phyloP scores from a whole-genome alignment of 2,797 vertebrate species.

The Gadopsis marmoratus region DNA sequence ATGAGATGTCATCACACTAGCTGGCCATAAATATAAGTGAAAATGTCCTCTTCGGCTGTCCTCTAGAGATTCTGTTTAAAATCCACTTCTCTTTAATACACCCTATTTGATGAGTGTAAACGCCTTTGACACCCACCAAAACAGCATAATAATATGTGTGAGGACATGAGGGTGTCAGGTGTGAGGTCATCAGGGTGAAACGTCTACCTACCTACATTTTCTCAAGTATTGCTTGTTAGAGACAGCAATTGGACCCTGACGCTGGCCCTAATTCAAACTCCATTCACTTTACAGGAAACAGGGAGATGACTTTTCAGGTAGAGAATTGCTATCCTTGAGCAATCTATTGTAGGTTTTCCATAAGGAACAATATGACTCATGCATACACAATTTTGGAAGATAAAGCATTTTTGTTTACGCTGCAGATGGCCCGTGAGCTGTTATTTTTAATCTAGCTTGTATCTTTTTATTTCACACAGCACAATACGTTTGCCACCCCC shows the following conservation, averaged over 20 bases:
- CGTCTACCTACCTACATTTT: conserved; percentile 30
- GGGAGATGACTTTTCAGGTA: neutral
- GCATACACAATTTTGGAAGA: neutral
- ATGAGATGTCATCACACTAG: conserved; percentile 7
- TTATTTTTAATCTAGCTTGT: conserved; percentile 9
- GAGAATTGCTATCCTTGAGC: neutral
- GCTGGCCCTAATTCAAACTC: conserved; percentile 18
- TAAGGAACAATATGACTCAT: conserved; percentile 5
- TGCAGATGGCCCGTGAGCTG: neutral
- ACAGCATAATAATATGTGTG: conserved; percentile 58
- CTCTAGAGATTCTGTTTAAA: conserved; percentile 44
- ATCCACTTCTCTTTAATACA: conserved; percentile 8
- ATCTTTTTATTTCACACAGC: conserved; percentile 21
- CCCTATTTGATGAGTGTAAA: conserved; percentile 52
- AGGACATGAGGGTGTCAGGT: conserved; percentile 57
- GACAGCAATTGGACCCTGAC: conserved; percentile 3
- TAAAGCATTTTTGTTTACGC: neutral
- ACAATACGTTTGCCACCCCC: neutral
- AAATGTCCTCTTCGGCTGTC: conserved; percentile 19
- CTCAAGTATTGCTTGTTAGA: conserved; percentile 16
- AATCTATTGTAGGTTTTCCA: neutral
- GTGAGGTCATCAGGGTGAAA: conserved; percentile 51
- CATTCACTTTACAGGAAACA: conserved; percentile 27
- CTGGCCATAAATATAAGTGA: conserved; percentile 18
- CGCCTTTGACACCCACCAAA: conserved; percentile 44